Evolutionary conservation across 1,140 invertebrate genomes (phyloP).

Genomic region (Prorops nasuta): DNA sequence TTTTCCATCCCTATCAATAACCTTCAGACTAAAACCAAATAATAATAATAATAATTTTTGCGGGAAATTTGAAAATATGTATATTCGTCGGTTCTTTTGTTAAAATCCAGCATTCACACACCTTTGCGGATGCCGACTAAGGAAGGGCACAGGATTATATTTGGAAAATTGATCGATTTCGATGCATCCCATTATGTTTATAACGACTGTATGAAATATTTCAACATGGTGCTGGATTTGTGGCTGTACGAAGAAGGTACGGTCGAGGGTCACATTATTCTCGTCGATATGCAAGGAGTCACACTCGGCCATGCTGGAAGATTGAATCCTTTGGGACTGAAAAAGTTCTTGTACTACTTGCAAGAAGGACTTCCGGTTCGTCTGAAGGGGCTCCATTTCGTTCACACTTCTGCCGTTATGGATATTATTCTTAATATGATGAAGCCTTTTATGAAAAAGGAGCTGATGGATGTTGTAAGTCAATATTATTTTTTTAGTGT

Average conservation of each 20-base stretch:
- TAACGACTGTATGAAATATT: constrained; percentile 50
- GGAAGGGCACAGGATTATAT: constrained; percentile 59
- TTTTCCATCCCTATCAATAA: too few relatives aligned
- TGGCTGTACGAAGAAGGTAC: constrained; percentile 60
- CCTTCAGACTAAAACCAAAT: too few relatives aligned
- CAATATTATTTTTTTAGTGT: background rate
- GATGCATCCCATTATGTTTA: constrained; percentile 63
- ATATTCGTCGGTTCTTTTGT: too few relatives aligned
- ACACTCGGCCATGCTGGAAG: constrained; percentile 61
- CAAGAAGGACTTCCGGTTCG: constrained; percentile 68
- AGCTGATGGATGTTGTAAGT: constrained; percentile 60
- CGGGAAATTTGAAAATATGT: too few relatives aligned
- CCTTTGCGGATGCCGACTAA: constrained; percentile 48
- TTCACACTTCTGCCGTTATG: constrained; percentile 68
- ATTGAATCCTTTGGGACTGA: constrained; percentile 60
- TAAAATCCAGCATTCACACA: background rate
- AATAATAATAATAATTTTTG: too few relatives aligned
- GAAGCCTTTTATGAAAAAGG: constrained; percentile 70
- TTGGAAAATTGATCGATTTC: constrained; percentile 54
- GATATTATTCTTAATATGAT: constrained; percentile 67
- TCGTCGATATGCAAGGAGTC: constrained; percentile 62
- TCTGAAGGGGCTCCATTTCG: constrained; percentile 66
- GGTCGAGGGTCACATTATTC: constrained; percentile 58
- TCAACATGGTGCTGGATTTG: constrained; percentile 62
- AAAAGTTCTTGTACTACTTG: constrained; percentile 66